These are phyloP conservation scores for Tychaedon coryphoeus DNA, from an alignment of 2,113 vertebrate species.

Conservation along the genomic window DNA sequence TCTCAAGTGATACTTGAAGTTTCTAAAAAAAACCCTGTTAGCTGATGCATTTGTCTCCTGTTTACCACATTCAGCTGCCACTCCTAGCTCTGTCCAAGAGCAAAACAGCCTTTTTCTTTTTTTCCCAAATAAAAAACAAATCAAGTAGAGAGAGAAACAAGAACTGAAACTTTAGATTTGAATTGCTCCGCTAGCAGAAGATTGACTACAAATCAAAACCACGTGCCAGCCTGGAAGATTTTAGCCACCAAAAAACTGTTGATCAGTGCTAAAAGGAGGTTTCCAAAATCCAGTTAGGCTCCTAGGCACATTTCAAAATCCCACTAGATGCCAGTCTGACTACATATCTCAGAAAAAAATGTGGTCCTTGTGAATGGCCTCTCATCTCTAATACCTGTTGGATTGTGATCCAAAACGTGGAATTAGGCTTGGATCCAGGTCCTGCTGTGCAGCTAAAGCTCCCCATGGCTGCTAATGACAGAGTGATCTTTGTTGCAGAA, in stretches of 20 bases:
- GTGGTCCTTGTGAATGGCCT: not conserved
- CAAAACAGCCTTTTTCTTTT: not conserved
- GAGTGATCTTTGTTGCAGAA: not conserved
- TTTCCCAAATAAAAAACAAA: not conserved
- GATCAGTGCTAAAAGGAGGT: not conserved
- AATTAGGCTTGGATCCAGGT: conserved; percentile 16
- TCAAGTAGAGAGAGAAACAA: not conserved
- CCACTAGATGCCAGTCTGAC: conserved; percentile 56
- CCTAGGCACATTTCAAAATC: conserved; percentile 29
- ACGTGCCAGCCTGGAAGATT: conserved; percentile 29
- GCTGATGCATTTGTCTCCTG: conserved; percentile 39
- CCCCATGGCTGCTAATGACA: not conserved
- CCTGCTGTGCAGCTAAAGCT: not conserved
- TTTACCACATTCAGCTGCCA: conserved; percentile 50
- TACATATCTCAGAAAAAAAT: conserved; percentile 36
- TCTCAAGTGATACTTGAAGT: conserved; percentile 47
- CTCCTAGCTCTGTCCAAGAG: conserved; percentile 34
- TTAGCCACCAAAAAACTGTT: conserved; percentile 18
- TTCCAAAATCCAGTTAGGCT: conserved; percentile 14
- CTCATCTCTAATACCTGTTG: conserved; percentile 32
- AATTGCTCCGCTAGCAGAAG: not conserved
- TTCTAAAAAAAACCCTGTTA: conserved; percentile 37
- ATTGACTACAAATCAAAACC: conserved; percentile 47
- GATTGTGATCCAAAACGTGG: not conserved
- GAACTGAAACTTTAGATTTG: not conserved